phyloP scores from a whole-genome alignment of 2,797 vertebrate genomes.

The Salmo trutta region DNA sequence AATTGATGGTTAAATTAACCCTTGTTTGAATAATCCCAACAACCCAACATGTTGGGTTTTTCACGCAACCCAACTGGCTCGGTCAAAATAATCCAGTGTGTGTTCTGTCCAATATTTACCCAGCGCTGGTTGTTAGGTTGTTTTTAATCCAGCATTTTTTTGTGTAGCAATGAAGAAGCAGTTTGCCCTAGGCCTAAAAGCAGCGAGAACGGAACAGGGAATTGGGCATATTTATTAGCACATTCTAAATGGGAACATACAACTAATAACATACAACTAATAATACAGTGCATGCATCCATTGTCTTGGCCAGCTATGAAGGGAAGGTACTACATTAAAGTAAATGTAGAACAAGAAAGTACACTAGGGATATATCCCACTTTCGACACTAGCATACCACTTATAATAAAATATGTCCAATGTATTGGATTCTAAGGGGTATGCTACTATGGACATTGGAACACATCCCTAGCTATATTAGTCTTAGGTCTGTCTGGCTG shows the following conservation, averaged over 20 bases:
- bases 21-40: no score
- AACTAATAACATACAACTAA: background rate
- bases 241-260: background rate
- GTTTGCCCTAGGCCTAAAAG: conserved; percentile 6
- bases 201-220: background rate
- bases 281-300: background rate
- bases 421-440: background rate
- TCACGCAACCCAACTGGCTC: no score
- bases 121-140: no score
- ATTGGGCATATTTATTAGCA: background rate
- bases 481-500: conserved; percentile 1
- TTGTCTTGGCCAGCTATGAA: conserved; percentile 49
- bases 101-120: no score
- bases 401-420: background rate
- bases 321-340: conserved; percentile 54
- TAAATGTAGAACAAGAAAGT: conserved; percentile 38
- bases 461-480: background rate
- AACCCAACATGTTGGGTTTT: no score
- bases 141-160: no score
- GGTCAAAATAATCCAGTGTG: no score
- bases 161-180: background rate
- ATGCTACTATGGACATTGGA: background rate
- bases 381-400: background rate
- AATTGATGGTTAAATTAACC: no score
- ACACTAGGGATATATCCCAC: background rate